phyloP scores from a whole-genome alignment of 2,113 vertebrate genomes.

The Ctenodactylus gundi region DNA sequence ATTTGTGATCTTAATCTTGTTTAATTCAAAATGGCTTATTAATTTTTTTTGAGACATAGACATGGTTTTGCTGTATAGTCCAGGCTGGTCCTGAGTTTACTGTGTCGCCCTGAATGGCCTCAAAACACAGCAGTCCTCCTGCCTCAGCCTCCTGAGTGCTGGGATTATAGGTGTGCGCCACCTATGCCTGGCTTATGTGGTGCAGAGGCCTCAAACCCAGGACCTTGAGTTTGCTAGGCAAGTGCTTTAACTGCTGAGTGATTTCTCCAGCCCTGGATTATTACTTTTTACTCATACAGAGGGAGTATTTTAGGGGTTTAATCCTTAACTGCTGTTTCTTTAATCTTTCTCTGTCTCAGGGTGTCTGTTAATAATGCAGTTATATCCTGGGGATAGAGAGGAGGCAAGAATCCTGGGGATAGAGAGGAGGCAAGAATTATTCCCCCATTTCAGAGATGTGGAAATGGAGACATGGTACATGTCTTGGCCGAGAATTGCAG shows the following conservation, averaged over 20 bases:
- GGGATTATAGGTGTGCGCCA: too few species aligned
- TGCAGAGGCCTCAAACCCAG: too few species aligned
- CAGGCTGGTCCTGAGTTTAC: too few species aligned
- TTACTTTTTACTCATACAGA: not conserved
- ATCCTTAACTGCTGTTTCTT: constrained; percentile 10
- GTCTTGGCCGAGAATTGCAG: not conserved
- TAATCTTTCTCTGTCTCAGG: not conserved
- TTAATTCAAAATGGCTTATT: constrained; percentile 1
- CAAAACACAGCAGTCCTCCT: too few species aligned
- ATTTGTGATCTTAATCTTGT: not conserved
- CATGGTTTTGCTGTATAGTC: too few species aligned
- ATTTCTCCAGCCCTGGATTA: too few species aligned
- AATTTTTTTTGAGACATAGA: too few species aligned
- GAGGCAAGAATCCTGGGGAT: not conserved
- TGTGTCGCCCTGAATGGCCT: too few species aligned
- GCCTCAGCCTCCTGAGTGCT: too few species aligned
- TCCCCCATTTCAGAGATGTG: constrained; percentile 39
- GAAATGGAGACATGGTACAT: constrained; percentile 6
- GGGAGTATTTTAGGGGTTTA: not conserved
- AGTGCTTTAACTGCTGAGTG: too few species aligned
- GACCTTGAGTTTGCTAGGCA: too few species aligned
- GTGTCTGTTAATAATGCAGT: not conserved
- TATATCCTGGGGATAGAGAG: constrained; percentile 3
- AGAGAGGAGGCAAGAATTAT: not conserved
- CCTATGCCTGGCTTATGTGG: too few species aligned